A percentile compares a stretch with the other conserved stretches of the same genome.
Conservation (phyloP, 2,113 vertebrate genomes). For the Halcyon malimbica region DNA sequence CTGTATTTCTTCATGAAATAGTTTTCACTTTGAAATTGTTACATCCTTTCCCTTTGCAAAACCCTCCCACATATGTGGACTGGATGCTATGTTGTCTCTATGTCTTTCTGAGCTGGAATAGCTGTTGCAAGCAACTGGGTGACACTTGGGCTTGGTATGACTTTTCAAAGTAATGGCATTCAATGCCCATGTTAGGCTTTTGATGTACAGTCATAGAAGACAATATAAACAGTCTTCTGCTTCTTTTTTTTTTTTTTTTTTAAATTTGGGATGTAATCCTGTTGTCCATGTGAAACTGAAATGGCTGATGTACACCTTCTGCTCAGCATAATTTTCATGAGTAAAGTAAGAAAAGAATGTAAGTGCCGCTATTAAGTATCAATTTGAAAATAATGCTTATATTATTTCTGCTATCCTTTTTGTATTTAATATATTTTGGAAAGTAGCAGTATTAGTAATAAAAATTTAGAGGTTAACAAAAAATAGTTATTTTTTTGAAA, state of each 20-base stretch:
- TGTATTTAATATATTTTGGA: background rate
- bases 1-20: background rate
- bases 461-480: background rate
- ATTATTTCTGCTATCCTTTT: background rate
- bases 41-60: background rate
- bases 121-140: background rate
- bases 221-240: background rate
- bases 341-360: background rate
- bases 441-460: background rate
- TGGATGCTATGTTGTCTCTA: rapidly evolving
- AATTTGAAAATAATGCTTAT: background rate
- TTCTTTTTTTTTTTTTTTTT: background rate
- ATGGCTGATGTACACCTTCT: background rate
- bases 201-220: background rate
- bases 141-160: background rate
- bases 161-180: background rate
- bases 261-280: background rate
- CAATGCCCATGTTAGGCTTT: background rate
- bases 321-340: background rate
- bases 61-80: rapidly evolving
- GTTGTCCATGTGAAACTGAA: background rate
- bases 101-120: background rate
- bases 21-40: background rate
- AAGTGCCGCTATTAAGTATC: background rate
- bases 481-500: background rate